Conservation (phyloP, 2,113 vertebrate species). For the Acanthochromis polyacanthus region DNA sequence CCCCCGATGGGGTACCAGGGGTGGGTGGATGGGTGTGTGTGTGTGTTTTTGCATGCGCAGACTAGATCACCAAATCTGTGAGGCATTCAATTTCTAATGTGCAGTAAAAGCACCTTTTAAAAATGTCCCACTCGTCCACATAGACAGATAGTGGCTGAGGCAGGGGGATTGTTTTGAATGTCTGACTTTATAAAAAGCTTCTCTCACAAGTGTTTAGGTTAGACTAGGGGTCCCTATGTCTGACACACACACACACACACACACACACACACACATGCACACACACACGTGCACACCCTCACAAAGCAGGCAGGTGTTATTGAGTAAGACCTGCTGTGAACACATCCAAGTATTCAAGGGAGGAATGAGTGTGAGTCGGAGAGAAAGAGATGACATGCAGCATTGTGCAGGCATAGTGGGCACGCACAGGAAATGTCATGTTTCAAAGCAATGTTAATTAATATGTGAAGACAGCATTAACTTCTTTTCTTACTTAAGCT, state of each 20-base stretch:
- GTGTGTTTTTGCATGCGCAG: constrained; percentile 8
- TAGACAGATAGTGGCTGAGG: constrained; percentile 60
- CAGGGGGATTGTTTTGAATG: constrained; percentile 75
- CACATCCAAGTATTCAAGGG: constrained; percentile 26
- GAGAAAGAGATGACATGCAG: constrained; percentile 26
- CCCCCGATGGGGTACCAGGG: constrained; percentile 56
- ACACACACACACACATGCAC: constrained; percentile 17
- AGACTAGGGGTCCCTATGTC: constrained; percentile 34
- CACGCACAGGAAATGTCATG: constrained; percentile 72
- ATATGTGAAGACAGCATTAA: constrained; percentile 70
- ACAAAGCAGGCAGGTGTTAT: constrained; percentile 65
- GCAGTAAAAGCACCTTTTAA: constrained; percentile 74
- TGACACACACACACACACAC: constrained; percentile 16
- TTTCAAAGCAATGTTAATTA: constrained; percentile 78
- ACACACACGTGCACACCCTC: constrained; percentile 10
- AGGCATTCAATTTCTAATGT: constrained; percentile 46
- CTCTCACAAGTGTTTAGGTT: constrained; percentile 80
- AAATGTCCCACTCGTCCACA: constrained; percentile 63
- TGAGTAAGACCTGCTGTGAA: constrained; percentile 63
- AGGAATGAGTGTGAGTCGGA: constrained; percentile 27
- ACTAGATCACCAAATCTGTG: constrained; percentile 27
- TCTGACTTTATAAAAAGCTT: constrained; percentile 70
- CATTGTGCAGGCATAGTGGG: constrained; percentile 38
- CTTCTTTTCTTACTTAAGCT: constrained; percentile 68
- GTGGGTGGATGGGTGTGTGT: constrained; percentile 39